Conservation (phyloP, 2,797 vertebrate genomes). For the Etheostoma perlongum region DNA sequence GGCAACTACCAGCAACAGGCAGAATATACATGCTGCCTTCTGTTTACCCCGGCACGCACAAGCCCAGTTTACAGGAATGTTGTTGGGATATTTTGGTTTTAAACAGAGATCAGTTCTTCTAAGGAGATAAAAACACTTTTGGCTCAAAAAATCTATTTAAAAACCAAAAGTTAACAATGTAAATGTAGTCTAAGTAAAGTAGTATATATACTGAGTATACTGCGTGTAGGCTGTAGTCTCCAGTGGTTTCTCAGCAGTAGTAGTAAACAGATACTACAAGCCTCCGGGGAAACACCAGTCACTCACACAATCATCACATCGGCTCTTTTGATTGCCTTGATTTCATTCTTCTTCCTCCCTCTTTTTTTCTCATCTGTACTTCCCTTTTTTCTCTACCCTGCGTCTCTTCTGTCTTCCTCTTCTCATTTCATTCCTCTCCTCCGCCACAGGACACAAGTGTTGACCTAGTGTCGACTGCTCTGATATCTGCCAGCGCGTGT, state of each 20-base stretch:
- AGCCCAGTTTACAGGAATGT: too few species aligned
- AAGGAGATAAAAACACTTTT: too few species aligned
- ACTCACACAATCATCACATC: slow-evolving; percentile 42
- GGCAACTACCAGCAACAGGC: too few species aligned
- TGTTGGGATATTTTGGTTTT: too few species aligned
- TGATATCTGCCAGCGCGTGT: slow-evolving; percentile 50
- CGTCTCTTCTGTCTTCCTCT: slow-evolving; percentile 5
- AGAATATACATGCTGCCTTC: too few species aligned
- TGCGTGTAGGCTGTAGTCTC: slow-evolving; percentile 1
- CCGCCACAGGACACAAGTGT: slow-evolving; percentile 36
- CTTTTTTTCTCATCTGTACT: not conserved
- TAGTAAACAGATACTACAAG: slow-evolving; percentile 48
- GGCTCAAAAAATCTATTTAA: too few species aligned
- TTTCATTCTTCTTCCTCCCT: not conserved
- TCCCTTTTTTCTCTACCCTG: slow-evolving; percentile 8
- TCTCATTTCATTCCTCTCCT: slow-evolving; percentile 24
- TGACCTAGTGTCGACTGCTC: slow-evolving; percentile 42
- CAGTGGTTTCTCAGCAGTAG: slow-evolving; percentile 28
- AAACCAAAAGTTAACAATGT: too few species aligned
- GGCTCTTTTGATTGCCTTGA: slow-evolving; percentile 34
- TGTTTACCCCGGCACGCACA: too few species aligned
- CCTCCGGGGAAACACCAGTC: slow-evolving; percentile 42
- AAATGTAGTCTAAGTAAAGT: too few species aligned
- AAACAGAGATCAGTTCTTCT: too few species aligned
- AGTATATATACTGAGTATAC: too few species aligned